These are phyloP conservation scores for Drosophila takahashii DNA, from an alignment of 1,140 invertebrate genomes.

Conservation along the genomic window DNA sequence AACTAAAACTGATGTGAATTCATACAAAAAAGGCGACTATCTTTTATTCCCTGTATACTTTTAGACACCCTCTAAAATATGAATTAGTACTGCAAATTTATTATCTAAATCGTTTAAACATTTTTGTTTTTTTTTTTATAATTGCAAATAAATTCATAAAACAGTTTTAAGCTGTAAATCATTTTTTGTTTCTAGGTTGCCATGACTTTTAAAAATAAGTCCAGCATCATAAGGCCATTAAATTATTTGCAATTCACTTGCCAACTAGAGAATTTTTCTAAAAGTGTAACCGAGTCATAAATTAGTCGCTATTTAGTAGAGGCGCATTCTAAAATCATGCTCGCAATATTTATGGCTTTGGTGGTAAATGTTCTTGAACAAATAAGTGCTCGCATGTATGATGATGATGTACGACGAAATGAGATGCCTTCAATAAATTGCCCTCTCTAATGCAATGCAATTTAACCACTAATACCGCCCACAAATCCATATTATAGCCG, in stretches of 20 bases:
- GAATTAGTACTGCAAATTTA: too few species aligned
- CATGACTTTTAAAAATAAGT: too few species aligned
- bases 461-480: background rate
- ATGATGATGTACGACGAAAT: background rate
- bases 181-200: too few species aligned
- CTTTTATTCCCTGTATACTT: too few species aligned
- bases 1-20: too few species aligned
- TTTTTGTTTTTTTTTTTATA: too few species aligned
- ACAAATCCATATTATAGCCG: background rate
- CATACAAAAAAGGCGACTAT: too few species aligned
- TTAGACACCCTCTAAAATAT: too few species aligned
- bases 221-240: background rate
- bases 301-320: background rate
- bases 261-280: background rate
- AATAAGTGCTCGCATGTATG: background rate
- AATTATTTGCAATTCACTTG: too few species aligned
- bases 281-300: background rate
- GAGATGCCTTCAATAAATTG: background rate
- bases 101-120: too few species aligned
- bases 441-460: background rate
- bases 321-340: background rate
- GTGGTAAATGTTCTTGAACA: background rate
- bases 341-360: background rate
- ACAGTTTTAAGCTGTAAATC: too few species aligned
- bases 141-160: too few species aligned